These are phyloP conservation scores for Calcarius lapponicus DNA, from an alignment of 2,797 vertebrate genomes.

Conservation along the genomic window DNA sequence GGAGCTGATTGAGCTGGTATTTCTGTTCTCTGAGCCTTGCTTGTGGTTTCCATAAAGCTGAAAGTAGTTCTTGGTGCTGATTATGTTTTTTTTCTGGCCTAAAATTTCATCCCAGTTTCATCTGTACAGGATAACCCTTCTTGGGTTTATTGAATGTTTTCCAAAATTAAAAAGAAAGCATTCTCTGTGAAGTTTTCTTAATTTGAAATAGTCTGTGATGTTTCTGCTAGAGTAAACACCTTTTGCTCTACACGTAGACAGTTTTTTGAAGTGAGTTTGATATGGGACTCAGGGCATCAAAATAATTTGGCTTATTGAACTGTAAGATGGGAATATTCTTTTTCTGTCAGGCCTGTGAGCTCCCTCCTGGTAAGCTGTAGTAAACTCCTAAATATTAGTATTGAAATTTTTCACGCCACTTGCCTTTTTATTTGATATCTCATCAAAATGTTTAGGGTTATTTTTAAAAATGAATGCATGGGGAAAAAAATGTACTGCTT, in stretches of 20 bases:
- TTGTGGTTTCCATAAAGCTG: background rate
- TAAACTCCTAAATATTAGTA: background rate
- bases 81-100: background rate
- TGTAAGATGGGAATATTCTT: background rate
- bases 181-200: background rate
- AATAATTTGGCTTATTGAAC: background rate
- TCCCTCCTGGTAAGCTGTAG: background rate
- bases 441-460: background rate
- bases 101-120: background rate
- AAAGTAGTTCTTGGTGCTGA: conserved; percentile 1
- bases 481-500: background rate
- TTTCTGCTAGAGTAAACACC: conserved; percentile 21
- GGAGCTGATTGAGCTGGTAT: conserved; percentile 20
- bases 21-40: background rate
- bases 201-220: background rate
- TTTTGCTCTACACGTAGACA: background rate
- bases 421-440: background rate
- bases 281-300: background rate
- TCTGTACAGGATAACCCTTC: background rate
- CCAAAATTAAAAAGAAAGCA: background rate
- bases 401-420: background rate
- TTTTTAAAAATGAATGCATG: background rate
- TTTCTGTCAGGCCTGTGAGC: background rate
- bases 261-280: background rate
- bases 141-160: background rate